Evolutionary conservation across 1,140 invertebrate species (phyloP).

Genomic region (Trialeurodes vaporariorum): DNA sequence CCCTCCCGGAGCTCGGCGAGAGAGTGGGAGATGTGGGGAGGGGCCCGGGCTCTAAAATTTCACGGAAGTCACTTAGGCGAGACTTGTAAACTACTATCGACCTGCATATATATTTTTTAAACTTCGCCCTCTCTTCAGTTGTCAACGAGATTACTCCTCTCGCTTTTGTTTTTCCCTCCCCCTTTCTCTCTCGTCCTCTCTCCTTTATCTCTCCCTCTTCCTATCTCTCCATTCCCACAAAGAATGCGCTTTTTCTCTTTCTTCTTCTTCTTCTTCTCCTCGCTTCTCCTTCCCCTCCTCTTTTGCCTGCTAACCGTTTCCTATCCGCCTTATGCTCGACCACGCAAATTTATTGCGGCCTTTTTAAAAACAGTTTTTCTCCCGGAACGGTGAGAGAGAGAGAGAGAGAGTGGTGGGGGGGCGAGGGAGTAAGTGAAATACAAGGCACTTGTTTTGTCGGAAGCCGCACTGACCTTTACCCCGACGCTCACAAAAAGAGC

Average conservation of each 20-base stretch:
- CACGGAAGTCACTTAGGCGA: background rate
- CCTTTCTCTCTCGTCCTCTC: background rate
- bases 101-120: background rate
- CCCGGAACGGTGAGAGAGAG: too few species aligned
- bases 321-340: background rate
- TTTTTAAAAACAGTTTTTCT: too few species aligned
- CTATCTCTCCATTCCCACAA: background rate
- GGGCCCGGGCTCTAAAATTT: background rate
- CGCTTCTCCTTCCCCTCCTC: background rate
- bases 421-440: background rate
- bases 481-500: background rate
- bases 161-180: background rate
- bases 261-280: background rate
- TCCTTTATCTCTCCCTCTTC: background rate
- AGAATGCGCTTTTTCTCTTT: too few species aligned
- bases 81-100: background rate
- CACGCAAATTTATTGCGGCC: background rate
- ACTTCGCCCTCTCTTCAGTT: background rate
- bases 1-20: too few species aligned
- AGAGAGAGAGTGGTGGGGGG: background rate
- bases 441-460: background rate
- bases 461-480: background rate
- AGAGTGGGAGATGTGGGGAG: too few species aligned
- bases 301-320: too few species aligned
- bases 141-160: background rate